Base-by-base conservation (phyloP, 2,113 vertebrate species). In the Strix aluco region DNA sequence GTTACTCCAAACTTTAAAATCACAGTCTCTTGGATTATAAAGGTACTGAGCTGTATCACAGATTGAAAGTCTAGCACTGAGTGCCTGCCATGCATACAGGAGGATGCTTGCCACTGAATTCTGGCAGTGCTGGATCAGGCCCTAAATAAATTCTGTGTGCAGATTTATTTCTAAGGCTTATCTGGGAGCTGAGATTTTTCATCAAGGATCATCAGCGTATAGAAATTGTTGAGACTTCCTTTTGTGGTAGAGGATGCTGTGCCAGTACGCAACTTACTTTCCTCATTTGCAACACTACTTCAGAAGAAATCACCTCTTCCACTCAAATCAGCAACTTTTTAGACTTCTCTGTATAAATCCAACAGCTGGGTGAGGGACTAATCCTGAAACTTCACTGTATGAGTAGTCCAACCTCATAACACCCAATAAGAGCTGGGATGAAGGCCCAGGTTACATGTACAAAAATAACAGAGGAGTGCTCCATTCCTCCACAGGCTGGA, bases 71-170 rank as follows among this genome's bases (percentile, higher is more conserved):
- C 49, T 46, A 19, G 13, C 62, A 30, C 1, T 5, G 30, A 32
- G 8, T 3, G 2, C 11, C 34, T 21, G 38, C 9, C 7, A 2
- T 9, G 16, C 1, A 1, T 36, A 21, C 4, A 59, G 51, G 11
- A 59, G 4, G 42, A 16, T 25, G 40, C 40, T 52, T 62, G n/a
- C n/a, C 11, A 2, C 27, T 29, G 46, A 54, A 42, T 78, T 62
- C 54, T 10, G 10, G 19, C 34, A 17, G 21, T 29, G n/a, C 51
- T 40, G 51, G 27, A 46, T 61, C 36, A 49, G 55, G 34, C 14
- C 40, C 20, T 42, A 36, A 42, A 25, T 29, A 55, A 63, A 47
- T 51, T 44, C 47, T 12, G 0, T 13, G 21, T 14, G 22, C 25
- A 38, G 15, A 55, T 79, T 63, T 59, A 42, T 52, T 77, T 58